phyloP scores from a whole-genome alignment of 2,888 invertebrate species.

The Argyresthia albistria region DNA sequence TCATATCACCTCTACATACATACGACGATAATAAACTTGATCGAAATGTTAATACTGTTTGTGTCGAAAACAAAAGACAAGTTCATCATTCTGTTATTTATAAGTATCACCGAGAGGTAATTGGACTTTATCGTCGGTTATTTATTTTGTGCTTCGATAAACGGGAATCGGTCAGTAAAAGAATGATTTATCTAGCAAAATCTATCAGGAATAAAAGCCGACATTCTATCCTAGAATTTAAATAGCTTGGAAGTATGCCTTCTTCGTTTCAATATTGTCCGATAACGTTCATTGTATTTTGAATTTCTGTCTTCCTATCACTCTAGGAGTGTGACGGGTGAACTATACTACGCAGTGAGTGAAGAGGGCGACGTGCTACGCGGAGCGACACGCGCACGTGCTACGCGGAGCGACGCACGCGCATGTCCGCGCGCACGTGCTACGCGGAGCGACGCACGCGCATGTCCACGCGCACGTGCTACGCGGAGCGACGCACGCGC shows the following conservation, averaged over 20 bases:
- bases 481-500: slow-evolving; percentile 19
- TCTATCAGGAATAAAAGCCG: slow-evolving; percentile 70
- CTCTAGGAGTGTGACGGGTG: slow-evolving; percentile 62
- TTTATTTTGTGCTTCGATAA: slow-evolving; percentile 63
- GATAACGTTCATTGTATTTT: slow-evolving; percentile 62
- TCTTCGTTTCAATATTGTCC: slow-evolving; percentile 67
- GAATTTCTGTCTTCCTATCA: slow-evolving; percentile 53
- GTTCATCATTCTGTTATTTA: slow-evolving; percentile 34
- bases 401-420: slow-evolving; percentile 19
- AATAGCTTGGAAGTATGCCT: slow-evolving; percentile 69
- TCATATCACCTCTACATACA: slow-evolving; percentile 65
- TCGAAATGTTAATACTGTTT: slow-evolving; percentile 66
- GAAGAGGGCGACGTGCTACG: slow-evolving; percentile 23
- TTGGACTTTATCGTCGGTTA: slow-evolving; percentile 59
- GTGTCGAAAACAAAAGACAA: slow-evolving; percentile 57
- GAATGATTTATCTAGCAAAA: slow-evolving; percentile 66
- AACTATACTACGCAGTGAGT: slow-evolving; percentile 46
- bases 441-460: slow-evolving; percentile 18
- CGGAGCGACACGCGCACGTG: slow-evolving; percentile 10
- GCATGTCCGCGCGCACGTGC: slow-evolving; percentile 15
- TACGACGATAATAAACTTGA: slow-evolving; percentile 53
- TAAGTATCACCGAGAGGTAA: slow-evolving; percentile 37
- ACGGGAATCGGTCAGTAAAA: slow-evolving; percentile 55
- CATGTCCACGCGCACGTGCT: slow-evolving; percentile 15
- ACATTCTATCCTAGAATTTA: slow-evolving; percentile 66